These are phyloP conservation scores for Caerostris extrusa DNA, from an alignment of 1,140 invertebrate genomes.

Conservation along the genomic window DNA sequence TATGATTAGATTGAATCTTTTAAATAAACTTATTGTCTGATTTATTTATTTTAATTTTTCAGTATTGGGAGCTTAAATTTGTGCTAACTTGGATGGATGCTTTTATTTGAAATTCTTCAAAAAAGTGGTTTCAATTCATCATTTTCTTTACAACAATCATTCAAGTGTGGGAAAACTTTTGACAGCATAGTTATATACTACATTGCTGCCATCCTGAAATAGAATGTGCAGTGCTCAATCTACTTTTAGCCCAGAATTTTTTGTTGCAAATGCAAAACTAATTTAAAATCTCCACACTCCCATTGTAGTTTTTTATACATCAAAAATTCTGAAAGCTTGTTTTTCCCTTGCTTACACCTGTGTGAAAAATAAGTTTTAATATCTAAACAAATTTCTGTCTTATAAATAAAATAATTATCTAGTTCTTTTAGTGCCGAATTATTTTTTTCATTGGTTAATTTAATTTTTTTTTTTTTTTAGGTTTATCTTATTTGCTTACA, in stretches of 20 bases:
- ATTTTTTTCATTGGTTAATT: too few species aligned
- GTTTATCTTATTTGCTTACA: too few species aligned
- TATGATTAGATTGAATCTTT: background rate
- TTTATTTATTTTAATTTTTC: background rate
- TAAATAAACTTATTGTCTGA: background rate
- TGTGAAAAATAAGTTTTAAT: background rate
- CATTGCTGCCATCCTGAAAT: background rate
- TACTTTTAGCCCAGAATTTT: background rate
- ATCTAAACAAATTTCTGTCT: too few species aligned
- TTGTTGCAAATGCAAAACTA: background rate
- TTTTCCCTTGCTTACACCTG: background rate
- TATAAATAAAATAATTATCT: too few species aligned
- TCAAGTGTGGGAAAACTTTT: conserved; percentile 13
- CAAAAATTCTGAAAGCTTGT: background rate
- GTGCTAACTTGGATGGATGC: conserved; percentile 14
- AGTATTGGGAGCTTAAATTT: conserved; percentile 64
- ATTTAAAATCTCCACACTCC: conserved; percentile 3
- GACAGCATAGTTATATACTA: conserved; percentile 31
- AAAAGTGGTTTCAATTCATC: conserved; percentile 58
- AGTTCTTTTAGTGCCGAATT: too few species aligned
- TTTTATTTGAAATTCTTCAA: conserved; percentile 60
- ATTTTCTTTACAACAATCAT: conserved; percentile 66
- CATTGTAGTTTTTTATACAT: background rate
- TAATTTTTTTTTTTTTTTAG: too few species aligned
- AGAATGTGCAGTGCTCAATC: background rate